Conservation (phyloP, 2,113 vertebrate genomes). For the Tympanuchus pallidicinctus region DNA sequence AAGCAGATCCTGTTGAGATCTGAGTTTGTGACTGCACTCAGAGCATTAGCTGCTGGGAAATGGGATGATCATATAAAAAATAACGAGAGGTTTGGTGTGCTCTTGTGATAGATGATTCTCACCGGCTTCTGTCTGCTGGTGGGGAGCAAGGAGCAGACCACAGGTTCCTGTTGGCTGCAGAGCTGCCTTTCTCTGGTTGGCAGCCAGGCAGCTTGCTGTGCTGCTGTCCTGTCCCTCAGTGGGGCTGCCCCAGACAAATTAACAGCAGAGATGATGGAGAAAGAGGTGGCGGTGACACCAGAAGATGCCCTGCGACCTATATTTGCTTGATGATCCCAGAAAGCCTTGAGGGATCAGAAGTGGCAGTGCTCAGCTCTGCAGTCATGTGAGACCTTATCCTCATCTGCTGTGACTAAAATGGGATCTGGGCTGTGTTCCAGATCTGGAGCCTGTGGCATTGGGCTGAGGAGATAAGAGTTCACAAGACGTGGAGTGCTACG, state of each 20-base stretch:
- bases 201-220: conserved; percentile 22
- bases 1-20: not conserved
- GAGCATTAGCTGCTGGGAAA: not conserved
- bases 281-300: not conserved
- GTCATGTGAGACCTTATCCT: not conserved
- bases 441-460: conserved; percentile 62
- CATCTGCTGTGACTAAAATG: not conserved
- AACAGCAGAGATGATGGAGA: not conserved
- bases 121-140: not conserved
- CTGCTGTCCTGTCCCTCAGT: not conserved
- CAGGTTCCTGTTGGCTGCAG: not conserved
- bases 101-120: not conserved
- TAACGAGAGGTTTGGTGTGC: rapidly evolving
- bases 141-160: not conserved
- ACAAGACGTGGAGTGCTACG: not conserved
- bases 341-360: not conserved
- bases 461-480: conserved; percentile 67
- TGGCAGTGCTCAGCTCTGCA: not conserved
- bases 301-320: not conserved
- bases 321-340: not conserved
- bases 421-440: conserved; percentile 62
- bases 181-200: not conserved
- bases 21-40: not conserved
- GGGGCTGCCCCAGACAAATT: not conserved
- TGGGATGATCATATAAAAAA: not conserved